Percentiles rank a stretch among this genome's conserved stretches.
phyloP scores from a whole-genome alignment of 1,140 invertebrate genomes.

The Pseudobourletiella spinata region DNA sequence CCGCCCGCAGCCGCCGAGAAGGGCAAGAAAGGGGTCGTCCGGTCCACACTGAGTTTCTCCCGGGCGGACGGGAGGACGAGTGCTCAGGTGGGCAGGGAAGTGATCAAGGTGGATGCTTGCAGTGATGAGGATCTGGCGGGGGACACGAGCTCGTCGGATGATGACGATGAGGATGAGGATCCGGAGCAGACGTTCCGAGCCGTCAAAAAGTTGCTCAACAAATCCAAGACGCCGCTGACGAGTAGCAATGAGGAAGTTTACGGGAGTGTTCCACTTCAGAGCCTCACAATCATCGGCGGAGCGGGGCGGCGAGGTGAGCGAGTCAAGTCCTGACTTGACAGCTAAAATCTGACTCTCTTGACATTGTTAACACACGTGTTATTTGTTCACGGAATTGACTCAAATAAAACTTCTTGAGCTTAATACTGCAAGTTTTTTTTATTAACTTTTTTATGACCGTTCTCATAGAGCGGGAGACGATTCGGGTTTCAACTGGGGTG shows the following conservation, averaged over 20 bases:
- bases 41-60: conserved; percentile 35
- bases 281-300: conserved; percentile 10
- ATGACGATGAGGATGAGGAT: conserved; percentile 47
- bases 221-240: conserved; percentile 3
- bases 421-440: no score
- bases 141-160: conserved; percentile 41
- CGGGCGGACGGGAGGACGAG: conserved; percentile 11
- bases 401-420: no score
- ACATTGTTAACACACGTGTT: no score
- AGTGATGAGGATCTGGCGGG: conserved; percentile 41
- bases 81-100: conserved; percentile 38
- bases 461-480: no score
- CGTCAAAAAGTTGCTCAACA: conserved; percentile 4
- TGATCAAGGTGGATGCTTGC: conserved; percentile 22
- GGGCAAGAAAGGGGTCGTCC: conserved; percentile 24
- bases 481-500: conserved; percentile 51
- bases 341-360: no score
- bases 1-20: no score
- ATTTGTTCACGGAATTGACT: no score
- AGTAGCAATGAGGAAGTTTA: conserved; percentile 34
- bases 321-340: no score
- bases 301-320: no score
- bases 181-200: not conserved
- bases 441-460: no score
- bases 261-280: conserved; percentile 27